These are phyloP conservation scores for Clusia tigrina DNA, from an alignment of 2,888 invertebrate genomes.

Conservation along the genomic window DNA sequence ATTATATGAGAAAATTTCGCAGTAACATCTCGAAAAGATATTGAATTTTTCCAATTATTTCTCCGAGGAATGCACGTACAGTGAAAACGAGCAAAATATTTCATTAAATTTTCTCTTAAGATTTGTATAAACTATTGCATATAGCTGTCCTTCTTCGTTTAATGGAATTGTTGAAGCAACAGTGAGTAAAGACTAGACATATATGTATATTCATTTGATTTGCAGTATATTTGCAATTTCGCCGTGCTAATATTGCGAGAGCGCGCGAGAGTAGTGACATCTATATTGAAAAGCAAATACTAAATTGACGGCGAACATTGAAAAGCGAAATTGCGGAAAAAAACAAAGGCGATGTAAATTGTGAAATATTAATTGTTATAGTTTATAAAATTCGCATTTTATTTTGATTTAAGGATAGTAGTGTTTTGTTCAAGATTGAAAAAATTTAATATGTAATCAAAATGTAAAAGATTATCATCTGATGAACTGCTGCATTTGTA, in stretches of 20 bases:
- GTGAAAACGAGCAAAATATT: slow-evolving; percentile 29
- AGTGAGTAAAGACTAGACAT: slow-evolving; percentile 28
- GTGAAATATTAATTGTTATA: slow-evolving; percentile 7
- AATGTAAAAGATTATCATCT: background rate
- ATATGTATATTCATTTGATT: too few species aligned
- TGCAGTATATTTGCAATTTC: slow-evolving; percentile 30
- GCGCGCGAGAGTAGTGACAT: slow-evolving; percentile 19
- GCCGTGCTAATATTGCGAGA: slow-evolving; percentile 12
- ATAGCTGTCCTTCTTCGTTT: slow-evolving; percentile 23
- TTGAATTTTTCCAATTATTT: slow-evolving; percentile 17
- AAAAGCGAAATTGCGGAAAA: slow-evolving; percentile 29
- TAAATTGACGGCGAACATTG: slow-evolving; percentile 9
- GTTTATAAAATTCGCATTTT: background rate
- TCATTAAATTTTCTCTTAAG: slow-evolving; percentile 19
- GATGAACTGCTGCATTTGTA: background rate
- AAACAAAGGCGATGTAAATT: slow-evolving; percentile 30
- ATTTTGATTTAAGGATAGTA: background rate
- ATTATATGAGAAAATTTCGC: slow-evolving; percentile 1
- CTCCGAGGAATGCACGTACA: slow-evolving; percentile 28
- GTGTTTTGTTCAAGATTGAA: background rate
- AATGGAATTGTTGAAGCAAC: slow-evolving; percentile 13
- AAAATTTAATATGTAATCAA: background rate
- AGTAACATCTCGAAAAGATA: slow-evolving; percentile 12
- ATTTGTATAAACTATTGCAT: slow-evolving; percentile 12
- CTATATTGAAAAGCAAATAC: slow-evolving; percentile 16